Base-by-base conservation (phyloP, 1,140 invertebrate species). In the Sogatella furcifera region DNA sequence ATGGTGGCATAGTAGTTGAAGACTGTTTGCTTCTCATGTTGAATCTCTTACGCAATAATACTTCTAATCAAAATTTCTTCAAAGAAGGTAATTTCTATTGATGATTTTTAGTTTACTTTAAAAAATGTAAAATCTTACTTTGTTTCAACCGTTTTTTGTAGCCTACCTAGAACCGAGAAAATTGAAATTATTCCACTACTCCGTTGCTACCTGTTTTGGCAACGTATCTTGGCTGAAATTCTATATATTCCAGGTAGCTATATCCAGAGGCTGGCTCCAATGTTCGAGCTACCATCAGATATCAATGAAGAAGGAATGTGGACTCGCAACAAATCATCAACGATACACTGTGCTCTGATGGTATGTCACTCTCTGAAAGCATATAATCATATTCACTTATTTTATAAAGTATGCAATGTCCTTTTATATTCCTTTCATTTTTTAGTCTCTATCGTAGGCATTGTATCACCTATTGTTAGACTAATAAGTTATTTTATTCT, bases 31-130 rank as follows among this genome's bases (percentile, higher is more conserved):
- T 93, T n/a, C 77, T 99, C 6, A 88, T 99, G 81, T 76, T 97
- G 28, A 98, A 97, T 77, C 78, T 99, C 53, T 74, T 99, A 2
- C 87, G 90, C 69, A 95, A 94, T 69, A 99, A 99, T 72, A 84
- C 90, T 5, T 97, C 94, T 61, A 99, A 99, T 78, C 95, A 98
- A 71, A 97, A 95, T 70, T 96, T 97, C 71, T 99, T 99, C 70
- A 94, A 97, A 77, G 97, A 99, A 81, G 95, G 86, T 76, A 79
- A 64, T 44, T 64, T 41, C 21, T 59, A 42, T 11, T 19, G 14
- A 59, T 11, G n/a, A 24, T 57, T 59, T n/a, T 19, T 9, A 21
- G 49, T 52, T 11, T 21, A 2, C 46, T 17, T 10, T 22, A 49
- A 22, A n/a, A n/a, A 17, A 4, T 15, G 44, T 2, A 46, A 17